A percentile compares a stretch with the other conserved stretches of the same genome.
These are phyloP conservation scores for Cromileptes altivelis DNA, from an alignment of 2,113 vertebrate species.

Conservation along the genomic window DNA sequence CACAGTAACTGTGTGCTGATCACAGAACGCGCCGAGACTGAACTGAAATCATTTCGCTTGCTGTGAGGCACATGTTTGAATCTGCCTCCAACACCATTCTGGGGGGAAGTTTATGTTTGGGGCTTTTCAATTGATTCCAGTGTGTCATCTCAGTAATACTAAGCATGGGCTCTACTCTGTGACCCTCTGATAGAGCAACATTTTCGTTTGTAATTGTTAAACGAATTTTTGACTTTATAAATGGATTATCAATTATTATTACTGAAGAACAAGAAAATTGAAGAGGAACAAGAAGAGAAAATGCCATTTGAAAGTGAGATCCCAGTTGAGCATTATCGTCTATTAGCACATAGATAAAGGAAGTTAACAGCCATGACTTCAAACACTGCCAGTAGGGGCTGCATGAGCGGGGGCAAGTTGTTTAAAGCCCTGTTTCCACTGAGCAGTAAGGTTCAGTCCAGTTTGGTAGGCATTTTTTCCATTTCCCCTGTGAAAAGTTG, in stretches of 20 bases:
- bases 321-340: not conserved
- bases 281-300: not conserved
- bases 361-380: not conserved
- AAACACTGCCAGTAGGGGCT: no score
- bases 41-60: slow-evolving; percentile 21
- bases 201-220: not conserved
- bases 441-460: no score
- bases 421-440: no score
- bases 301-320: not conserved
- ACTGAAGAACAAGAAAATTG: not conserved
- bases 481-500: no score
- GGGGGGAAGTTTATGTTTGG: slow-evolving; percentile 5
- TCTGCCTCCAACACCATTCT: slow-evolving; percentile 1
- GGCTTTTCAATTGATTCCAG: not conserved
- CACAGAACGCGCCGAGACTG: not conserved
- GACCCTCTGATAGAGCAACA: not conserved
- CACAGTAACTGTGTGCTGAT: slow-evolving; percentile 37
- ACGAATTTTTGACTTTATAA: not conserved
- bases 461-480: no score
- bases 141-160: not conserved
- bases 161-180: not conserved
- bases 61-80: slow-evolving; percentile 31
- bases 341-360: not conserved
- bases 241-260: not conserved
- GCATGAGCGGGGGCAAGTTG: no score